Base-by-base conservation (phyloP, 1,140 invertebrate genomes). In the Rhopalosiphum padi region DNA sequence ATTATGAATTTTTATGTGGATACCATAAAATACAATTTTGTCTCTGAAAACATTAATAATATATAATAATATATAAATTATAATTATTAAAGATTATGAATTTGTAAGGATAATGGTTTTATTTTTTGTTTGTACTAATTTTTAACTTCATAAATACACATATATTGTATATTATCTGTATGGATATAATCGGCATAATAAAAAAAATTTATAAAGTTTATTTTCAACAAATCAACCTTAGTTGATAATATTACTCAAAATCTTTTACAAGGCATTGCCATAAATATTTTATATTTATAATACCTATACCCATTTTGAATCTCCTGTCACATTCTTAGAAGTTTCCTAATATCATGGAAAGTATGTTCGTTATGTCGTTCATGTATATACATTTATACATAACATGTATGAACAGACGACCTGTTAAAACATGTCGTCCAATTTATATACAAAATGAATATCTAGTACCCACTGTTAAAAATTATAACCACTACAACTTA, bases 201-300 rank as follows among this genome's bases (percentile, higher is more conserved):
- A 41, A 85, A 85, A 41, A 41, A 41, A 2, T 41, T 41, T 41
- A 43, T 46, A 51, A 85, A 43, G 25, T 85, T 85, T 41, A 85
- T 85, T 43, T 85, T 41, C 83, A 41, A 25, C 37, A 25, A 85
- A 41, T 85, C 83, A 43, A 85, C 83, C 83, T 41, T 85, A 2
- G 83, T 85, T 85, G 25, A 85, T 85, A 85, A 85, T 85, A 85
- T 85, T 85, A 25, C 83, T 41, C 37, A 25, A 85, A 85, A 43
- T 85, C 23, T 9, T 9, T 43, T 23, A 85, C 83, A 11, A 85
- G 2, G 22, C 23, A 85, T 41, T 83, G 2, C 22, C 37, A 22
- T 43, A 41, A 41, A 41, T 25, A 41, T 37, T 37, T 37, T 37
- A 37, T 37, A 37, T 43, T 41, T 85, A 41, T 41, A 85, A 85